Conservation (phyloP, 2,797 vertebrate species). For the Chrysolophus pictus region DNA sequence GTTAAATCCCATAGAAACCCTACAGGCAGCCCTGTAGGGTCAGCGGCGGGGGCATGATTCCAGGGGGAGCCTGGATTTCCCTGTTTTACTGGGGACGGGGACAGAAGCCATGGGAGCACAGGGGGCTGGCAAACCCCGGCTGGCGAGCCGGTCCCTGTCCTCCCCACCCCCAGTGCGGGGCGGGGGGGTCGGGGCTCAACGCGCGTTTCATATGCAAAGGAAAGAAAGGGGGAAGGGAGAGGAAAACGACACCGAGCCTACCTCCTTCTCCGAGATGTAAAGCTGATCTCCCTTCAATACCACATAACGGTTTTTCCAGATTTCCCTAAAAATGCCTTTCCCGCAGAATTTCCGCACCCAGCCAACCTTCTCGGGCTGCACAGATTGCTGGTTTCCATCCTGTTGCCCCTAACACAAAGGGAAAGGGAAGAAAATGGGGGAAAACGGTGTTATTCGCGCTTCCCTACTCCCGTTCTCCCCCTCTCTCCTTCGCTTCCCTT, state of each 20-base stretch:
- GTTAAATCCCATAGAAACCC: not conserved
- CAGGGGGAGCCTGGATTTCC: not conserved
- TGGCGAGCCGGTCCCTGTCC: not conserved
- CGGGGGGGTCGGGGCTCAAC: not conserved
- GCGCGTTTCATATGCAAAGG: constrained; percentile 21
- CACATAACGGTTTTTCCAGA: constrained; percentile 96
- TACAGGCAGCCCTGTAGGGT: not conserved
- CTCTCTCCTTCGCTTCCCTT: not conserved
- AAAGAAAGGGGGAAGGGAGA: constrained; percentile 14
- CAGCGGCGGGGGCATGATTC: not conserved
- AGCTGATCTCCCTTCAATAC: constrained; percentile 92
- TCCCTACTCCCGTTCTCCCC: not conserved
- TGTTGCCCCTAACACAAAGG: constrained; percentile 80
- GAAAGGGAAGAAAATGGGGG: not conserved
- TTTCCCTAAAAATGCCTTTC: constrained; percentile 94
- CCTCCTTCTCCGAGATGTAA: constrained; percentile 94
- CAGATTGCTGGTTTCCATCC: constrained; percentile 81
- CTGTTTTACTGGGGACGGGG: rapidly evolving
- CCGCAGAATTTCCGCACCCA: constrained; percentile 97
- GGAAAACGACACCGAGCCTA: constrained; percentile 68
- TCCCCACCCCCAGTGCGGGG: too few relatives aligned
- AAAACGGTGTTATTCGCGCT: not conserved
- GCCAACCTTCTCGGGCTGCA: constrained; percentile 89
- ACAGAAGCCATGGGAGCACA: rapidly evolving
- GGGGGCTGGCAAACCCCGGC: not conserved